Percentiles rank a stretch among this genome's conserved stretches.
These are phyloP conservation scores for Chromobotia macracanthus DNA, from an alignment of 2,797 vertebrate species.

Conservation along the genomic window DNA sequence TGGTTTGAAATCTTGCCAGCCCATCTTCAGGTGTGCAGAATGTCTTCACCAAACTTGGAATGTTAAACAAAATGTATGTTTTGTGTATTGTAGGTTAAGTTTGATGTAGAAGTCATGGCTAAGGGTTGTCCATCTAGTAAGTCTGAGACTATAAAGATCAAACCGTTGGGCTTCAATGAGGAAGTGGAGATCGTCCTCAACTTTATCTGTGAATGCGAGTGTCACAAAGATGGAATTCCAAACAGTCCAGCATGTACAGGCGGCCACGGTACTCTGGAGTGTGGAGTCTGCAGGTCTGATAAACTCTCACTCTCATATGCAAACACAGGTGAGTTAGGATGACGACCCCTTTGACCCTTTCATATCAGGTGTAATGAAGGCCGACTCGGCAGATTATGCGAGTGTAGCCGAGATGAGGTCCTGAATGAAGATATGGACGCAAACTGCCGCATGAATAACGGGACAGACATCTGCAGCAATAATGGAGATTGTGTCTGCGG, in stretches of 20 bases:
- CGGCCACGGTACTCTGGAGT: slow-evolving; percentile 93
- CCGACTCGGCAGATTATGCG: slow-evolving; percentile 89
- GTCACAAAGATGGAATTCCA: slow-evolving; percentile 76
- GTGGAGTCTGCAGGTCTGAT: slow-evolving; percentile 93
- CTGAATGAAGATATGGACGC: slow-evolving; percentile 92
- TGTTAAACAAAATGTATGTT: too few species aligned
- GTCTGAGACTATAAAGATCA: slow-evolving; percentile 85
- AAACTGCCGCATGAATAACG: slow-evolving; percentile 89
- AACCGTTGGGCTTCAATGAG: slow-evolving; percentile 91
- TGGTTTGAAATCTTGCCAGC: too few species aligned
- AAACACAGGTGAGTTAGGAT: too few species aligned
- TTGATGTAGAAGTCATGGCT: slow-evolving; percentile 86
- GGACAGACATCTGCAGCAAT: slow-evolving; percentile 92
- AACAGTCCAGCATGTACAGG: slow-evolving; percentile 81
- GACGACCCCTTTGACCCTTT: too few species aligned
- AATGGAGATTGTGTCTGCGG: slow-evolving; percentile 95
- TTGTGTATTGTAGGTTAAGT: slow-evolving; percentile 92
- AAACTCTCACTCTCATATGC: too few species aligned
- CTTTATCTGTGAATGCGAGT: slow-evolving; percentile 91
- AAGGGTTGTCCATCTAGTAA: slow-evolving; percentile 84
- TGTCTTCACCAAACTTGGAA: too few species aligned
- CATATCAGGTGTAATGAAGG: slow-evolving; percentile 88
- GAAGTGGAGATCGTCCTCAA: slow-evolving; percentile 88
- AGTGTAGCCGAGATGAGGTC: slow-evolving; percentile 93
- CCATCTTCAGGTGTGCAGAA: too few species aligned